Evolutionary conservation across 2,888 invertebrate genomes (phyloP), one percentile per base, ranked within the genome.

Genomic region (Perdita meconis): DNA sequence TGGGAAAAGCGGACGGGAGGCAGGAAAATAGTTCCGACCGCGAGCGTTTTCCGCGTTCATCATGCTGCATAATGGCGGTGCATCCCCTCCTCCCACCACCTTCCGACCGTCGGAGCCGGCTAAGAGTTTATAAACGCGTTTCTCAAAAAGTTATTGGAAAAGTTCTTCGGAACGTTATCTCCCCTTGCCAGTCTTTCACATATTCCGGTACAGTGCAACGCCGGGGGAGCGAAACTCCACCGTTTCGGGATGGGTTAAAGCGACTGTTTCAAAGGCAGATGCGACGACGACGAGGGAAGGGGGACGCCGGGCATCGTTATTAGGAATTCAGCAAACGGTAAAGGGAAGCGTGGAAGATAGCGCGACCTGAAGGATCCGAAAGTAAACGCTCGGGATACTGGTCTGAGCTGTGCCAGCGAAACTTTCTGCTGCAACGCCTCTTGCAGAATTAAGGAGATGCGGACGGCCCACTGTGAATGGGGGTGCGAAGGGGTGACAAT

Each of bases 391-490:
- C 34, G 64, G 51, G 55, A 55, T 44, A 47, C 38, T 42, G 63
- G 72, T 59, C 63, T 68, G 70, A n/a, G 79, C 83, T 83, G 78
- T 77, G 83, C 84, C 86, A 86, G 86, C 83, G 67, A 84, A 87
- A 87, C 82, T 87, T 87, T 83, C 75, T 77, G 68, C 82, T 83
- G 82, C 85, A 82, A 85, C 77, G 77, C 68, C 80, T 36, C 71
- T 68, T 70, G 73, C 70, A 70, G 72, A 64, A 81, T 81, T 73
- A 76, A 65, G 67, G 68, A 51, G 67, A 59, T 50, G 36, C 42
- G 16, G 34, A 38, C 44, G 4, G 36, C 63, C 30, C 40, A 38
- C 22, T 26, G 59, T 57, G 65, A 65, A 53, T 36, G 16, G 24
- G 40, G 16, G 26, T 40, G 40, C 22, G 42, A 44, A 60, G 34